Conservation (phyloP, 2,888 invertebrate genomes). For the Drosophila flavopinicola region DNA sequence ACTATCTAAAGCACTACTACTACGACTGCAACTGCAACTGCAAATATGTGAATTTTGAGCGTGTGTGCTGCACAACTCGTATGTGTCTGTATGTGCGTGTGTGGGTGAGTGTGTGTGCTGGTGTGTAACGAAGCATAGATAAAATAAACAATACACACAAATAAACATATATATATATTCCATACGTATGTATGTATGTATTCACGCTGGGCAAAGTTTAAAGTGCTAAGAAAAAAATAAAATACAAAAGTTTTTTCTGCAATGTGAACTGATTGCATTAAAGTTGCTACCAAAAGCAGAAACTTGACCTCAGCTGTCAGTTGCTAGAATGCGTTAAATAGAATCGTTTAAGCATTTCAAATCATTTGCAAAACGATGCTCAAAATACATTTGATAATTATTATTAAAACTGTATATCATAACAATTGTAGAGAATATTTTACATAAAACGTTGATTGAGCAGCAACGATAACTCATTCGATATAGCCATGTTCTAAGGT, state of each 20-base stretch:
- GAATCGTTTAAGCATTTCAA: conserved; percentile 5
- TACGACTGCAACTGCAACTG: conserved; percentile 59
- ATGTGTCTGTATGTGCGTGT: conserved; percentile 6
- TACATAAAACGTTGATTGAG: no score
- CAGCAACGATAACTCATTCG: background rate
- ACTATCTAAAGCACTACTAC: conserved; percentile 60
- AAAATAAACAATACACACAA: conserved; percentile 79
- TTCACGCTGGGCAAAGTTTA: conserved; percentile 60
- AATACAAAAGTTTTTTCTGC: conserved; percentile 40
- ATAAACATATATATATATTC: conserved; percentile 49
- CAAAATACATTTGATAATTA: no score
- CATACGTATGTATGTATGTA: background rate
- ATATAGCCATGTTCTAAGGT: background rate
- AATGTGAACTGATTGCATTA: conserved; percentile 63
- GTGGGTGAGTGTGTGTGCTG: conserved; percentile 42
- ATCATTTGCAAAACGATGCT: background rate
- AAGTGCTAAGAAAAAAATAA: conserved; percentile 74
- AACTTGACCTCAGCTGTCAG: conserved; percentile 19
- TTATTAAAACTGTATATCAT: no score
- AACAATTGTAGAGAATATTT: no score
- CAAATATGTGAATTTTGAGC: conserved; percentile 61
- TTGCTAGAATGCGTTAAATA: conserved; percentile 4
- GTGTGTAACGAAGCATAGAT: conserved; percentile 79
- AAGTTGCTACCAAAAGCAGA: conserved; percentile 36
- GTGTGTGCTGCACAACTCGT: conserved; percentile 24